Conservation (phyloP, 1,140 invertebrate genomes). For the Euura lappo region DNA sequence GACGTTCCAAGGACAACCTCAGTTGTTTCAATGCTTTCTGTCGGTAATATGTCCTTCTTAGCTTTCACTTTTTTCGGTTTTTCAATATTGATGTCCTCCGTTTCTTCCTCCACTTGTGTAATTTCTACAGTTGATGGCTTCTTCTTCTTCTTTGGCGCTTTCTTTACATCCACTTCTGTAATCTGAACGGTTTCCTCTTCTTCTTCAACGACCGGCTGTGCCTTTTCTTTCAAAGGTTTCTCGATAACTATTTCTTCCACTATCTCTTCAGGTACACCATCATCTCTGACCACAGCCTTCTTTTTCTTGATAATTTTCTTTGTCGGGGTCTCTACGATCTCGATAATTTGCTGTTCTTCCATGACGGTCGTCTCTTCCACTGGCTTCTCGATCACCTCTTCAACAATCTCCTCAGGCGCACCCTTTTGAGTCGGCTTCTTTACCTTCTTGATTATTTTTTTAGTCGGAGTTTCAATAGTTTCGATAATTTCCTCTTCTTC, state of each 20-base stretch:
- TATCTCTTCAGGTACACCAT: slow-evolving; percentile 25
- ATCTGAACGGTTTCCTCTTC: slow-evolving; percentile 20
- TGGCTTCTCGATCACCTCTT: slow-evolving; percentile 32
- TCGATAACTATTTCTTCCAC: slow-evolving; percentile 26
- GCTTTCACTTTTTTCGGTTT: slow-evolving; percentile 33
- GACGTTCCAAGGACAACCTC: slow-evolving; percentile 12
- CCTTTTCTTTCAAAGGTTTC: slow-evolving; percentile 27
- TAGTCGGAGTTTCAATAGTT: slow-evolving; percentile 25
- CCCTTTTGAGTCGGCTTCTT: slow-evolving; percentile 30
- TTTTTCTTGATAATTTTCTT: slow-evolving; percentile 23
- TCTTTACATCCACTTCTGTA: slow-evolving; percentile 22
- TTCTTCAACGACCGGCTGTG: slow-evolving; percentile 22
- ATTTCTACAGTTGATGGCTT: slow-evolving; percentile 29
- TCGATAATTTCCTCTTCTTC: slow-evolving; percentile 23
- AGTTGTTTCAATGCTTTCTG: slow-evolving; percentile 25
- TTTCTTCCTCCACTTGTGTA: slow-evolving; percentile 26
- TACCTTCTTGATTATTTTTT: slow-evolving; percentile 44
- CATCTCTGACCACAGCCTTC: slow-evolving; percentile 28
- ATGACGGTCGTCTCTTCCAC: slow-evolving; percentile 11
- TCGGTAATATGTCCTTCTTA: slow-evolving; percentile 42
- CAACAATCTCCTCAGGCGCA: slow-evolving; percentile 7
- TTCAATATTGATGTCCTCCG: slow-evolving; percentile 37
- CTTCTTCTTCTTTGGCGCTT: slow-evolving; percentile 21
- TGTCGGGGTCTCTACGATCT: slow-evolving; percentile 30
- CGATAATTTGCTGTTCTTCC: slow-evolving; percentile 26